Base-by-base conservation (phyloP, 2,888 invertebrate genomes). In the Portevinia maculata region DNA sequence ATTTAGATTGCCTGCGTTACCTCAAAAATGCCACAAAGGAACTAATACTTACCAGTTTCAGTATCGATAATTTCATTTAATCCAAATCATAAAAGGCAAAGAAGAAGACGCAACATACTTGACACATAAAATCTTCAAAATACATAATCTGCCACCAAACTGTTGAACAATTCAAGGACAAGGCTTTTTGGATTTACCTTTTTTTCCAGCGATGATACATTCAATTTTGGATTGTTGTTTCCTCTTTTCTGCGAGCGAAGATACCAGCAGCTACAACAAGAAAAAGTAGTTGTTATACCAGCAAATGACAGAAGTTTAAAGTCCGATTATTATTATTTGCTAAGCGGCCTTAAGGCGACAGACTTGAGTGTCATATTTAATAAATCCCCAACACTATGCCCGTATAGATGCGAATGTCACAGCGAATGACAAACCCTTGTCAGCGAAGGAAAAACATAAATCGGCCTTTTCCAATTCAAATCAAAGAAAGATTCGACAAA, bases 91-190 rank as follows among this genome's bases (percentile, higher is more conserved):
- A 44, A 28, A 62, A 67, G 21, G 1, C 1, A 17, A 60, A 46
- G 7, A 34, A 34, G 9, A 34, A 9, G 9, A 70, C 59, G 70
- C 50, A 59, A 55, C 41, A 52, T 41, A 21, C 41, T 41, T 59
- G 50, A 52, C 30, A 52, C 15, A 41, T n/a, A 52, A 52, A 21
- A 21, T 15, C 34, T 34, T 34, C 9, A 57, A 46, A 34, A 13
- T 46, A 37, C 50, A 52, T 39, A 52, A 70, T 50, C 69, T 69
- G 46, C 48, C 48, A 37, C 34, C 37, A 34, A 55, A 46, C 57
- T 70, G 46, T 21, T 24, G 59, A 60, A 32, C 50, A 21, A 60
- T 60, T 70, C 70, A 70, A 70, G 70, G 70, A 70, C 70, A 70
- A 70, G 70, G 70, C 50, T 60, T 39, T 52, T 59, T 41, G 17